Base-by-base conservation (phyloP, 2,888 invertebrate genomes). In the Chrysolina oricalcia region DNA sequence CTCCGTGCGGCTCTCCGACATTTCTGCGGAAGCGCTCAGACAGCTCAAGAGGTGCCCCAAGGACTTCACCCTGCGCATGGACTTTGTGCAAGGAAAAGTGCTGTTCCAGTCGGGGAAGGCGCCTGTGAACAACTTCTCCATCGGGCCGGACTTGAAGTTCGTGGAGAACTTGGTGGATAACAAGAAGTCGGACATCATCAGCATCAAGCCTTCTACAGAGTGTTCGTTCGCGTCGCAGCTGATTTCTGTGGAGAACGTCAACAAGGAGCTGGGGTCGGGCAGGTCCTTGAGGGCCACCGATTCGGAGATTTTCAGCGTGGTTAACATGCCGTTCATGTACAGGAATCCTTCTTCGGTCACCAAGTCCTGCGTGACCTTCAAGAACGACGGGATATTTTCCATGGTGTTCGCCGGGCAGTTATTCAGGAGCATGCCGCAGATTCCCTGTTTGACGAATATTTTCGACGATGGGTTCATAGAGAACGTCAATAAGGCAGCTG, bases 151-250 rank as follows among this genome's bases (percentile, higher is more conserved):
- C 66, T 73, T 81, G 50, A 80, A 78, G 69, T 76, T 78, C 23
- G 71, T 72, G 21, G 82, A 79, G 21, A 72, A 69, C 63, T 64
- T 56, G 27, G 65, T 82, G 10, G 80, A 81, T 48, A 69, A 73
- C 19, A 81, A 78, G 71, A 76, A 77, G 73, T 81, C 81, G 0
- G 81, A 81, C 59, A 75, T 82, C 48, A 81, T 82, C 41, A 80
- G 76, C 62, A 81, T 82, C n/a, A 82, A 81, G 70, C 81, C 80
- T 1, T 80, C 81, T 46, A 82, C 81, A 0, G 82, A 82, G 53
- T 82, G 82, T 70, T 59, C 74, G 10, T 82, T 78, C 64, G 65
- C 77, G 1, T 82, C 82, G 3, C 81, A 82, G 65, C 64, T 81
- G 46, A 80, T 82, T 43, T 77, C 81, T 9, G 81, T 82, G 21